These are phyloP conservation scores for Crotalus horridus DNA, from an alignment of 2,113 vertebrate species.

Conservation along the genomic window DNA sequence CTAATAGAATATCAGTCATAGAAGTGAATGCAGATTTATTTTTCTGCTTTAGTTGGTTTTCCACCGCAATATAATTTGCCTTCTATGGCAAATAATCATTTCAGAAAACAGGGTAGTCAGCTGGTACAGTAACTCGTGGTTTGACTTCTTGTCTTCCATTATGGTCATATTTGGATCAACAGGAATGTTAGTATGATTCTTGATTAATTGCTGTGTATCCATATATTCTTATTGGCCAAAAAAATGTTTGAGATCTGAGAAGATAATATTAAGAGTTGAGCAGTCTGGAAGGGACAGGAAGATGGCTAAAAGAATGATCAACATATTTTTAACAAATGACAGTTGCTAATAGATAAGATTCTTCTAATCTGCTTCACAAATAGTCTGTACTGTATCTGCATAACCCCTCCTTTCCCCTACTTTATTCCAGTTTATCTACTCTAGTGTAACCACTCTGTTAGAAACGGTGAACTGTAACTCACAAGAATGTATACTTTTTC, in stretches of 20 bases:
- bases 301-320: neutral
- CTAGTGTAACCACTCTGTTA: neutral
- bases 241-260: neutral
- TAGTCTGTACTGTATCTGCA: neutral
- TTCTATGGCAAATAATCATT: neutral
- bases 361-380: neutral
- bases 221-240: neutral
- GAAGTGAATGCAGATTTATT: neutral
- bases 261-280: neutral
- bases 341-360: neutral
- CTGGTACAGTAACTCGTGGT: neutral
- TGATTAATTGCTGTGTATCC: neutral
- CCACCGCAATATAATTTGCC: neutral
- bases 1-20: neutral
- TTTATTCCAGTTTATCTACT: neutral
- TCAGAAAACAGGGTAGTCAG: neutral
- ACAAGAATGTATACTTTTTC: neutral
- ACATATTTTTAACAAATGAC: neutral
- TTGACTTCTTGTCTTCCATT: neutral
- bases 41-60: neutral
- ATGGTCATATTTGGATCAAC: neutral
- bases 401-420: neutral
- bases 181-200: neutral
- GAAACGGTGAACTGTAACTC: neutral
- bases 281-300: neutral